A percentile compares a stretch with the other conserved stretches of the same genome.
These are phyloP conservation scores for Arizona elegans DNA, from an alignment of 2,113 vertebrate species.

Conservation along the genomic window DNA sequence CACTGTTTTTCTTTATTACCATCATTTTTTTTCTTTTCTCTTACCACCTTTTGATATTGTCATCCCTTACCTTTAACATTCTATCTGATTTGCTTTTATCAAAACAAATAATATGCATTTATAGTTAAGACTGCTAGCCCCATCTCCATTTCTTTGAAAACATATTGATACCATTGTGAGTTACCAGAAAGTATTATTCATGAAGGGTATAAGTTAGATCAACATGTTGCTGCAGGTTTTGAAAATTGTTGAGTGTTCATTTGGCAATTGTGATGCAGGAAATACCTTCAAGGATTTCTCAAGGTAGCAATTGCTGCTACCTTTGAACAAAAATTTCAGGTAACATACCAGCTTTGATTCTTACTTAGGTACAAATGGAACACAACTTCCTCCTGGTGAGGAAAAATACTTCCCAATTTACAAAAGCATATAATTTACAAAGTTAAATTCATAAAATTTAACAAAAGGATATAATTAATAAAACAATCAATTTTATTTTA, in stretches of 20 bases:
- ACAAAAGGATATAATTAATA: not conserved
- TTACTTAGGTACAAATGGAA: not conserved
- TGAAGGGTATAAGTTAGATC: not conserved
- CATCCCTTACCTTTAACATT: not conserved
- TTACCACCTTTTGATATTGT: not conserved
- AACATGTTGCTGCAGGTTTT: slow-evolving; percentile 2
- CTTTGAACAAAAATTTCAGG: not conserved
- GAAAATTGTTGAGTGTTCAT: not conserved
- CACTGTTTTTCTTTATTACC: not conserved
- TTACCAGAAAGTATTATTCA: not conserved
- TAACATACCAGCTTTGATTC: not conserved
- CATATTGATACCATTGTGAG: not conserved
- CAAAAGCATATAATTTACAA: no score
- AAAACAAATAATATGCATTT: no score
- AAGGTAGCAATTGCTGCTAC: not conserved
- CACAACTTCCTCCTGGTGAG: not conserved
- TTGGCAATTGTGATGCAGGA: not conserved
- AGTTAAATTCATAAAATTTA: no score
- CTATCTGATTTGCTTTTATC: not conserved
- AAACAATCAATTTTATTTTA: not conserved
- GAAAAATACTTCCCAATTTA: not conserved
- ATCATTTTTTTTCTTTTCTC: not conserved
- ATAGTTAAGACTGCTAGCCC: not conserved
- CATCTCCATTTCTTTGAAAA: not conserved
- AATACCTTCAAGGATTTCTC: not conserved